A percentile compares a stretch with the other conserved stretches of the same genome.
phyloP scores from a whole-genome alignment of 2,797 vertebrate species.

The Nannoperca obscura region DNA sequence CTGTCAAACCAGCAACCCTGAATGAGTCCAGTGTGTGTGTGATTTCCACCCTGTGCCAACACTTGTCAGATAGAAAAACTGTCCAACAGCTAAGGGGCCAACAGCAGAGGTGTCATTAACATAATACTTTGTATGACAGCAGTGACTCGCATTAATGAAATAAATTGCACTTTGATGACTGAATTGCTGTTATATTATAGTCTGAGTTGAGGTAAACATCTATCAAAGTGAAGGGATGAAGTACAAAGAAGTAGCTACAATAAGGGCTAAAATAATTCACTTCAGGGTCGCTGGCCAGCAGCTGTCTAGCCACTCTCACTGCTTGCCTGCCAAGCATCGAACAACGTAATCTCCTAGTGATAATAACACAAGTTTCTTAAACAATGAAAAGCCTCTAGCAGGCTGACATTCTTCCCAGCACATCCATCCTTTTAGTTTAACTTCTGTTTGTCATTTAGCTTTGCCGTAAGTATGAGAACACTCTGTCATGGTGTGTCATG shows the following conservation, averaged over 20 bases:
- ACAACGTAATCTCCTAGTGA: conserved; percentile 28
- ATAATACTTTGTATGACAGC: conserved; percentile 43
- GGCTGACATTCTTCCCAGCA: not conserved
- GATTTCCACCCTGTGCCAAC: conserved; percentile 29
- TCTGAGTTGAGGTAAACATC: conserved; percentile 8
- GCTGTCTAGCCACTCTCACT: not conserved
- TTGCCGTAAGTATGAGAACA: not conserved
- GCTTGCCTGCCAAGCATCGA: conserved; percentile 22
- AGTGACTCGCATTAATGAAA: not conserved
- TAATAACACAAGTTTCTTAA: conserved; percentile 4
- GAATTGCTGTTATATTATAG: not conserved
- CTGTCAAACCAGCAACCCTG: not conserved
- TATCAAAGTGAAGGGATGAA: not conserved
- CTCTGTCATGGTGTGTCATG: conserved; percentile 1
- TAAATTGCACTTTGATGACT: conserved; percentile 38
- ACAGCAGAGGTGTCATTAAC: conserved; percentile 42
- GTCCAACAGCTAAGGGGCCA: conserved; percentile 30
- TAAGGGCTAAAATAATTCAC: conserved; percentile 10
- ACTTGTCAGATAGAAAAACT: conserved; percentile 29
- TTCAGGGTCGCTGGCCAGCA: conserved; percentile 12
- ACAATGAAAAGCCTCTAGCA: not conserved
- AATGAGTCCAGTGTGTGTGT: not conserved
- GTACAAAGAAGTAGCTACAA: not conserved
- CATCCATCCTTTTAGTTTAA: not conserved
- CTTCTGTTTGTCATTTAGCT: conserved; percentile 6